Percentiles rank a stretch among this genome's conserved stretches.
Conservation (phyloP, 1,140 invertebrate genomes). For the Tyrophagus putrescentiae region DNA sequence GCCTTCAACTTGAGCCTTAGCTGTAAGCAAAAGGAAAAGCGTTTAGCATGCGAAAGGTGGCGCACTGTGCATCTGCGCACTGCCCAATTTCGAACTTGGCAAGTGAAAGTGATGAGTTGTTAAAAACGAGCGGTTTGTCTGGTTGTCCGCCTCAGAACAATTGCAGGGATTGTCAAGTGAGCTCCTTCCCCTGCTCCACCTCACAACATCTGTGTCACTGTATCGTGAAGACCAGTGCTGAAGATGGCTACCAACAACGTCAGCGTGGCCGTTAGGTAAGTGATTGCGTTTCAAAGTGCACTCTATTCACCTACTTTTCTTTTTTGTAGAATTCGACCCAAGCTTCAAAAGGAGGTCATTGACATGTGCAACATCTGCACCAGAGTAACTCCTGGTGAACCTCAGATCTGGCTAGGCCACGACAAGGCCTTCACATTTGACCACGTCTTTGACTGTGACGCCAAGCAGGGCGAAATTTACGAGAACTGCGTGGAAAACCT, state of each 20-base stretch:
- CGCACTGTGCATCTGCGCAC: no score
- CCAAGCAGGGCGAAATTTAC: constrained; percentile 61
- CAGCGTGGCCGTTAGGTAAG: constrained; percentile 18
- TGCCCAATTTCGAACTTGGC: no score
- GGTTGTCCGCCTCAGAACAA: no score
- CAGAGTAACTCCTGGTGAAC: constrained; percentile 63
- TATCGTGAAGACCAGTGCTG: no score
- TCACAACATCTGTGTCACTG: no score
- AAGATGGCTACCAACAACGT: constrained; percentile 14
- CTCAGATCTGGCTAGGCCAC: constrained; percentile 77
- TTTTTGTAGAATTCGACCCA: constrained; percentile 75
- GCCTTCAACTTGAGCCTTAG: no score
- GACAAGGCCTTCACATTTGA: constrained; percentile 96
- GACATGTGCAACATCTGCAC: constrained; percentile 90
- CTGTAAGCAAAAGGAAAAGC: no score
- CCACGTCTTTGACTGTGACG: constrained; percentile 65
- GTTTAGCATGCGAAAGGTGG: no score
- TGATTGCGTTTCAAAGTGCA: neutral
- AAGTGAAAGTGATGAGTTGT: no score
- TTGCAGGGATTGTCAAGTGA: no score
- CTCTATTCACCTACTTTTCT: constrained; percentile 23
- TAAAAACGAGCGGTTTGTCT: no score
- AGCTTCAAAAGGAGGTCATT: constrained; percentile 75
- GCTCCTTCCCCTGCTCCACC: no score
- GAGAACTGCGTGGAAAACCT: constrained; percentile 65